Base-by-base conservation (phyloP, 1,140 invertebrate genomes). In the Hyphantria cunea region DNA sequence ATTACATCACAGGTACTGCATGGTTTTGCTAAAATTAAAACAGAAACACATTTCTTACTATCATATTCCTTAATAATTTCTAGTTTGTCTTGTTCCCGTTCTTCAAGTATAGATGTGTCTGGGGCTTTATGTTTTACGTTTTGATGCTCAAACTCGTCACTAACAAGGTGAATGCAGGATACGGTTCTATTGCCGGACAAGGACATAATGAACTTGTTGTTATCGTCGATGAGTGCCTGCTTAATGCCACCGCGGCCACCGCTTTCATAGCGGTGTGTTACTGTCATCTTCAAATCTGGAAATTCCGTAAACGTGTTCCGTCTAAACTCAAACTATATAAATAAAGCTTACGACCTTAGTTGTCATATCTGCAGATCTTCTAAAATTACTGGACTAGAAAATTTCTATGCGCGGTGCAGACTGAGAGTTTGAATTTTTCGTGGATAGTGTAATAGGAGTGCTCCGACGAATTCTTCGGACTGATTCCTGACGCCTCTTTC, bases 181-280 rank as follows among this genome's bases (percentile, higher is more conserved):
- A 56, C 8, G 6, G 79, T 77, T 12, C 55, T 66, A 66, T 78
- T 81, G 7, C 67, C 67, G 7, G 48, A 74, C 8, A 82, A 41
- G 53, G 79, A 76, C 6, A 72, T 70, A 0, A 87, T 13, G 44
- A 52, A 73, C 4, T 48, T 32, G 32, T 49, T 68, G 6, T 64
- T 17, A 0, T 11, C 60, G 49, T 86, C 82, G 0, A 80, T 63
- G 0, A 80, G 12, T 0, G 76, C 85, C 25, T 78, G 66, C 33
- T 68, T 70, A 10, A 91, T 68, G 25, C 84, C 81, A 13, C 41
- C 41, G 13, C 41, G 41, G 3, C 41, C 41, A 44, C 41, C n/a
- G 10, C 39, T 51, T 31, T 84, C 82, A 70, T 86, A 91, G 0
- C 85, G 84, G 56, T 91, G 90, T 0, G 75, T 76, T 0, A 75